A percentile compares a stretch with the other conserved stretches of the same genome.
Evolutionary conservation across 2,113 vertebrate species (phyloP).

Genomic region (Lucifuga dentata): DNA sequence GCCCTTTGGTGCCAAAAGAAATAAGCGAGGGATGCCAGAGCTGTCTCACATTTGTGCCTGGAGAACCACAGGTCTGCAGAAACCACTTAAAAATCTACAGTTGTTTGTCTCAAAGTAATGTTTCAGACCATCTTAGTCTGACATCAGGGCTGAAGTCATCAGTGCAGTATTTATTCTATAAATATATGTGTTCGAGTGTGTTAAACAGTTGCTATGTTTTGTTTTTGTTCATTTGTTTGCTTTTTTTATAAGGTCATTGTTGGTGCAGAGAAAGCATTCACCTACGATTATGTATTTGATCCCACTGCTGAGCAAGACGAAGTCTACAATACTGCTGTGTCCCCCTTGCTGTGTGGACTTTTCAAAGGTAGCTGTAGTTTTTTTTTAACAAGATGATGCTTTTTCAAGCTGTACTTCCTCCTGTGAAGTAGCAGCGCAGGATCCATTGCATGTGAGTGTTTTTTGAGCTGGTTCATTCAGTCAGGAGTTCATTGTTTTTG

Average conservation of each 20-base stretch:
- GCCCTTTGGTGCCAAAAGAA: slow-evolving; percentile 92
- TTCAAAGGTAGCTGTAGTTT: slow-evolving; percentile 88
- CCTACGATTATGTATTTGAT: slow-evolving; percentile 95
- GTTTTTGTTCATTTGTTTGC: background rate
- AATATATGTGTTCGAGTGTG: background rate
- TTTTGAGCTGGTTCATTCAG: too few relatives aligned
- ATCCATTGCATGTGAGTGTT: too few relatives aligned
- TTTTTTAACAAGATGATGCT: background rate
- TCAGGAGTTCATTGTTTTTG: too few relatives aligned
- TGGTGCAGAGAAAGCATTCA: slow-evolving; percentile 92
- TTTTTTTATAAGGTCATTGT: slow-evolving; percentile 90
- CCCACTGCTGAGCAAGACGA: slow-evolving; percentile 93
- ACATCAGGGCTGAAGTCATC: too few relatives aligned
- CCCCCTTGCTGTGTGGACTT: slow-evolving; percentile 88
- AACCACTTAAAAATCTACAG: too few relatives aligned
- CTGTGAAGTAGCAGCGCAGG: background rate
- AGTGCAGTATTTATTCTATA: too few relatives aligned
- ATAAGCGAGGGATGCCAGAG: slow-evolving; percentile 89
- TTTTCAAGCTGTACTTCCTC: background rate
- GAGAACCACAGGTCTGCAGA: slow-evolving; percentile 88
- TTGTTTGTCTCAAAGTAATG: background rate
- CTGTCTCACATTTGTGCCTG: slow-evolving; percentile 91
- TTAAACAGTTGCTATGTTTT: background rate
- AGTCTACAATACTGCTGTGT: slow-evolving; percentile 88
- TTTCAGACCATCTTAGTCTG: background rate